Base-by-base conservation (phyloP, 2,113 vertebrate species). In the Gulo gulo region DNA sequence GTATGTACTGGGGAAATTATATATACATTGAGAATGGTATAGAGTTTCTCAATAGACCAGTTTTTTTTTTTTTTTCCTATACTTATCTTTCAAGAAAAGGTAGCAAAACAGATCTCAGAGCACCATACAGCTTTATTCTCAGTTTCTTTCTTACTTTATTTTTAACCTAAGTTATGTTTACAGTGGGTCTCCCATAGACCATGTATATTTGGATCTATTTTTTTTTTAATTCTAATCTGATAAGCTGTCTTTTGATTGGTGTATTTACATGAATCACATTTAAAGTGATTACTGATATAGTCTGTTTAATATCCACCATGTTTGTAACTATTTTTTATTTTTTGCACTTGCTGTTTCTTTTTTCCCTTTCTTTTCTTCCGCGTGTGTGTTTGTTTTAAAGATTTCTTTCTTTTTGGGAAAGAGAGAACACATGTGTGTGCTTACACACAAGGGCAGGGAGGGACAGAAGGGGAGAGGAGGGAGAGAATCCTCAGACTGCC, bases 131-230 rank as follows among this genome's bases (percentile, higher is more conserved):
- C n/a, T 31, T 73, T 50, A 42, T 36, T 61, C 45, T 83, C 50
- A n/a, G 23, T 91, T 93, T 45, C 11, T 78, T 74, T 67, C 34
- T 55, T 14, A 7, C 63, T 93, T 76, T 83, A 20, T 26, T 93
- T 96, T 88, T 95, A 92, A 92, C 31, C 31, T 50, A 31, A 71
- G 7, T 78, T 76, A 20, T 74, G 47, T 96, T 93, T 93, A 90
- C 26, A 92, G 65, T n/a, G 24, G 15, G 45, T 92, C 8, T 95
- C 14, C 92, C 52, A 4, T 36, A 71, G 42, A 73, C 11, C 31
- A 31, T 18, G 45, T 80, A 4, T 61, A 52, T 47, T 88, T 87
- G 47, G 45, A 34, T 92, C 3, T 80, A 39, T 39, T 11, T 57
- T 50, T 57, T 50, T 4, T 55, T 55, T 18, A 55, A 29, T 81